Evolutionary conservation across 2,113 vertebrate species (phyloP).

Genomic region (Myodes glareolus): DNA sequence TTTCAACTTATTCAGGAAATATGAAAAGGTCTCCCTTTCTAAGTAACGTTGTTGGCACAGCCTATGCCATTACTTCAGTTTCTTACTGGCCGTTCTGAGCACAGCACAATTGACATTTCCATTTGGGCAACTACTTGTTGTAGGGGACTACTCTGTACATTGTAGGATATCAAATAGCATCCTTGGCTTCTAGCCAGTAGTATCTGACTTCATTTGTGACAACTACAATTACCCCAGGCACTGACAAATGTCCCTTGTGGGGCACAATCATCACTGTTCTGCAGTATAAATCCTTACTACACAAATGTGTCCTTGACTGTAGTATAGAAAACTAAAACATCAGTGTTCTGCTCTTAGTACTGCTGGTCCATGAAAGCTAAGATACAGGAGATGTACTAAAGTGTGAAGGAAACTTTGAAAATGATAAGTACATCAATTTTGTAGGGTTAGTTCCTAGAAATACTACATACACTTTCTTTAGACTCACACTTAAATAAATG

Average conservation of each 20-base stretch:
- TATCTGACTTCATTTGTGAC: background rate
- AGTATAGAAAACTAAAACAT: background rate
- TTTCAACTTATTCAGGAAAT: background rate
- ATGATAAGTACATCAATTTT: background rate
- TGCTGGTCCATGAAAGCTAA: background rate
- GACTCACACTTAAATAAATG: constrained; percentile 16
- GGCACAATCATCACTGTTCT: background rate
- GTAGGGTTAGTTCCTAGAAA: constrained; percentile 13
- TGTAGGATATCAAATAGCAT: background rate
- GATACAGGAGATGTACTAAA: background rate
- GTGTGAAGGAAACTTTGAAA: background rate
- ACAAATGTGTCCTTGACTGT: background rate
- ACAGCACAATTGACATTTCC: background rate
- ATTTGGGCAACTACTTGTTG: background rate
- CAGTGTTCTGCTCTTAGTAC: background rate
- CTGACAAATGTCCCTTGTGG: background rate
- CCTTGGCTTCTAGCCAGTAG: background rate
- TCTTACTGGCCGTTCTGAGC: background rate
- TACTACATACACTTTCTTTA: constrained; percentile 48
- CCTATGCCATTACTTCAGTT: background rate
- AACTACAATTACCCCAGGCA: background rate
- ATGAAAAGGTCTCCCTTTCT: background rate
- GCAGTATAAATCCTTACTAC: background rate
- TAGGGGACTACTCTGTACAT: background rate
- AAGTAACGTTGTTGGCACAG: background rate